These are phyloP conservation scores for Rhamnusium bicolor DNA, from an alignment of 2,888 invertebrate species.

Conservation along the genomic window DNA sequence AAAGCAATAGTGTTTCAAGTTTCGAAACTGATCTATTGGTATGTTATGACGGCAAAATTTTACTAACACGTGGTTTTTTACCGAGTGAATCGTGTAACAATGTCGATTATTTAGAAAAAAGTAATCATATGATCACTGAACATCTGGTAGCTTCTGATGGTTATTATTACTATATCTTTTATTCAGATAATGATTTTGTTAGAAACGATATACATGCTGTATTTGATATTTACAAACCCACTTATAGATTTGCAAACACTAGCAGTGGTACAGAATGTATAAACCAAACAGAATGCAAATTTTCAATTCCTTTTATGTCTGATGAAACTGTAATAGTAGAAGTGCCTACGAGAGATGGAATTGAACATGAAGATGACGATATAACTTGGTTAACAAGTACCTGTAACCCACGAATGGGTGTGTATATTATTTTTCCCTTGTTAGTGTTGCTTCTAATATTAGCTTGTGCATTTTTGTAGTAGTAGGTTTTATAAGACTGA, in stretches of 20 bases:
- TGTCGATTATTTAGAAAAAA: slow-evolving; percentile 80
- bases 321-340: slow-evolving; percentile 88
- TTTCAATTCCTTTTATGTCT: slow-evolving; percentile 81
- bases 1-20: slow-evolving; percentile 85
- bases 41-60: slow-evolving; percentile 84
- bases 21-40: slow-evolving; percentile 84
- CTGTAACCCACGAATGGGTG: slow-evolving; percentile 85
- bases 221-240: slow-evolving; percentile 89
- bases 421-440: slow-evolving; percentile 87
- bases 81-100: slow-evolving; percentile 80
- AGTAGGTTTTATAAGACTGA: background rate
- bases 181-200: slow-evolving; percentile 87
- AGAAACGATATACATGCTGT: slow-evolving; percentile 87
- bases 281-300: slow-evolving; percentile 85
- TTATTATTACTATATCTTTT: slow-evolving; percentile 92
- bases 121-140: slow-evolving; percentile 79
- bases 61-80: slow-evolving; percentile 82
- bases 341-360: slow-evolving; percentile 86
- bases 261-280: slow-evolving; percentile 80
- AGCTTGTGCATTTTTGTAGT: slow-evolving; percentile 87
- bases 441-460: slow-evolving; percentile 83
- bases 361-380: slow-evolving; percentile 84
- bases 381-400: slow-evolving; percentile 82
- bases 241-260: slow-evolving; percentile 83
- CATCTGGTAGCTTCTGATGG: slow-evolving; percentile 85